phyloP scores from a whole-genome alignment of 2,888 invertebrate genomes.

The Ganaspis brasiliensis region DNA sequence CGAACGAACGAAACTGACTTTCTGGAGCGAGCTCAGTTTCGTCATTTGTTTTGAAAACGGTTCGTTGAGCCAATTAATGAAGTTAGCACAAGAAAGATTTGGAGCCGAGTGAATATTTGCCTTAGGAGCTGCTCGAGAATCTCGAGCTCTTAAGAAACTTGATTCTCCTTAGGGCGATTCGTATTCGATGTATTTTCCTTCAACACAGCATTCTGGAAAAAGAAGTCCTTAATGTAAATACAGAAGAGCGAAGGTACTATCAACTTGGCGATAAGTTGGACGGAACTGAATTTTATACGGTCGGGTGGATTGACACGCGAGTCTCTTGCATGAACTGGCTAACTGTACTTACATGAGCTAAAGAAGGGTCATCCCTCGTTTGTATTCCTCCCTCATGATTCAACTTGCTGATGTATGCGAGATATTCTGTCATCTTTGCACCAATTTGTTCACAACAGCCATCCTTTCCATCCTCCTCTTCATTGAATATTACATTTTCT shows the following conservation, averaged over 20 bases:
- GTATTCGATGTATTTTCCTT: conserved; percentile 28
- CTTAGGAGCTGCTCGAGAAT: conserved; percentile 5
- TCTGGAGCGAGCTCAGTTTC: neutral
- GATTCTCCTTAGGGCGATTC: conserved; percentile 28
- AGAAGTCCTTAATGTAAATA: conserved; percentile 43
- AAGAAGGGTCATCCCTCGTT: conserved; percentile 43
- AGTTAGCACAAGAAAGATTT: conserved; percentile 36
- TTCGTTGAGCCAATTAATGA: conserved; percentile 34
- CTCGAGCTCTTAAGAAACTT: conserved; percentile 31
- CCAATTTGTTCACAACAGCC: conserved; percentile 23
- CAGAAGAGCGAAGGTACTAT: conserved; percentile 12
- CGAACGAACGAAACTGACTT: conserved; percentile 15
- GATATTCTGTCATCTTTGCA: conserved; percentile 39
- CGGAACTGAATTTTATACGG: conserved; percentile 31
- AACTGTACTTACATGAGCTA: conserved; percentile 22
- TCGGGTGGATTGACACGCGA: conserved; percentile 34
- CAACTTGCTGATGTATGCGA: conserved; percentile 26
- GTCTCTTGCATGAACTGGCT: conserved; percentile 33
- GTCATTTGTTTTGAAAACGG: conserved; percentile 8
- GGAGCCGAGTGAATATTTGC: conserved; percentile 33
- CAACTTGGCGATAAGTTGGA: conserved; percentile 35
- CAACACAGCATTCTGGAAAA: neutral
- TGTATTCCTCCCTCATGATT: conserved; percentile 36
- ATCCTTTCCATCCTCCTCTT: neutral
- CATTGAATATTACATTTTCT: neutral